Percentiles rank a stretch among this genome's conserved stretches.
Conservation (phyloP, 2,888 invertebrate genomes). For the Idaea biselata region DNA sequence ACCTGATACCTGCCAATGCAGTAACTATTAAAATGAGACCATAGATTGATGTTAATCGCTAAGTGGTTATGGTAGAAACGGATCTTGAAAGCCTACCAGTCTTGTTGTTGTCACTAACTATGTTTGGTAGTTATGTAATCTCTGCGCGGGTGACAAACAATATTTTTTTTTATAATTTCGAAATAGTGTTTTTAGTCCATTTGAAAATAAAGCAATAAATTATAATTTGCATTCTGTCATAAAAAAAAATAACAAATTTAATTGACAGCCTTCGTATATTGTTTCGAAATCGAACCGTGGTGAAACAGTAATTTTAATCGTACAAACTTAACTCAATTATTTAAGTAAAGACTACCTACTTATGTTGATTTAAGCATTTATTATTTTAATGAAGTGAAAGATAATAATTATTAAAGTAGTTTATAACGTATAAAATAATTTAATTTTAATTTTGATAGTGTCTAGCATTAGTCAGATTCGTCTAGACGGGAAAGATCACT, state of each 20-base stretch:
- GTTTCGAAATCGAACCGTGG: not conserved
- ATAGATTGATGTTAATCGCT: too few relatives aligned
- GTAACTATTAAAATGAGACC: too few relatives aligned
- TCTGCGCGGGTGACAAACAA: too few relatives aligned
- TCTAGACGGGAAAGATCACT: conserved; percentile 49
- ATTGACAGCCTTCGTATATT: not conserved
- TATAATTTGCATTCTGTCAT: not conserved
- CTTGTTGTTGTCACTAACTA: too few relatives aligned
- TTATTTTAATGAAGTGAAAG: not conserved
- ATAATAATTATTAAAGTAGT: not conserved
- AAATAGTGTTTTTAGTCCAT: not conserved
- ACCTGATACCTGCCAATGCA: too few relatives aligned
- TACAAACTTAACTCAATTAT: not conserved
- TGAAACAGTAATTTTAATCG: not conserved
- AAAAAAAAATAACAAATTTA: not conserved
- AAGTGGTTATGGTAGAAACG: too few relatives aligned
- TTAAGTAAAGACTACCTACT: not conserved
- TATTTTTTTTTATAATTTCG: not conserved
- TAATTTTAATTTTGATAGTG: conserved; percentile 13
- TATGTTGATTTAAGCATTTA: not conserved
- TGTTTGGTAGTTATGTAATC: too few relatives aligned
- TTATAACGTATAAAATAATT: not conserved
- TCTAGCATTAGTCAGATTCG: conserved; percentile 37
- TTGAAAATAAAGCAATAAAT: too few relatives aligned
- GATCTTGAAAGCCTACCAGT: too few relatives aligned